Percentiles rank a stretch among this genome's conserved stretches.
Evolutionary conservation across 2,113 vertebrate genomes (phyloP).

Genomic region (Callaeas wilsoni): DNA sequence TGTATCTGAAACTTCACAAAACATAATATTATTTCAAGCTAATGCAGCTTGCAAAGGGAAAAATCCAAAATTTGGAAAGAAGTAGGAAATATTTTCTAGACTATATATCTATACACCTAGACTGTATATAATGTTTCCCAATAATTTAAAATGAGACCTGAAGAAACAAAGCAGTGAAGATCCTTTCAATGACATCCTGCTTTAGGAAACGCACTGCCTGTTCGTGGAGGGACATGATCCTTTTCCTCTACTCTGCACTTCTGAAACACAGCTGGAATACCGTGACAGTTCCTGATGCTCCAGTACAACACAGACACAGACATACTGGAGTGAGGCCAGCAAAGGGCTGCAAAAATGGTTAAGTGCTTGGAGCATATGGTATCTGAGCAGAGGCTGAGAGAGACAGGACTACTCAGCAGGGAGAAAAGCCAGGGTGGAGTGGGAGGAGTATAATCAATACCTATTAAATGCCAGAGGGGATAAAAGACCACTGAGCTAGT

Average conservation of each 20-base stretch:
- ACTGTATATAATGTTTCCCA: neutral
- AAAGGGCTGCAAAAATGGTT: neutral
- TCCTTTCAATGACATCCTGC: neutral
- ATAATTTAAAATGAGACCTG: neutral
- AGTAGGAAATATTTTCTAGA: neutral
- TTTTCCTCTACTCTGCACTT: neutral
- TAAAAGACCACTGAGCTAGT: neutral
- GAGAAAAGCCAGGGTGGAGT: neutral
- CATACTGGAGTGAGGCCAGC: fast-evolving
- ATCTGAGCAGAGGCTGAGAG: neutral
- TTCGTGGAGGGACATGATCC: neutral
- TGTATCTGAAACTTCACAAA: neutral
- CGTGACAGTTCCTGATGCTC: neutral
- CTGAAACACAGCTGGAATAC: neutral
- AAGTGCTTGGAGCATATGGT: neutral
- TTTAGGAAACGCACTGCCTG: neutral
- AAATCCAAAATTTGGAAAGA: neutral
- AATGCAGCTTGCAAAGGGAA: neutral
- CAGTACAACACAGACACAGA: fast-evolving
- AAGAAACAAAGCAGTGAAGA: neutral
- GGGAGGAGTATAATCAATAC: neutral
- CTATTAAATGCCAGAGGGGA: neutral
- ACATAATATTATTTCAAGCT: neutral
- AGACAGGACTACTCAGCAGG: neutral
- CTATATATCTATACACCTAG: neutral